A percentile compares a stretch with the other conserved stretches of the same genome.
phyloP scores from a whole-genome alignment of 2,113 vertebrate species.

The Oenanthe melanoleuca region DNA sequence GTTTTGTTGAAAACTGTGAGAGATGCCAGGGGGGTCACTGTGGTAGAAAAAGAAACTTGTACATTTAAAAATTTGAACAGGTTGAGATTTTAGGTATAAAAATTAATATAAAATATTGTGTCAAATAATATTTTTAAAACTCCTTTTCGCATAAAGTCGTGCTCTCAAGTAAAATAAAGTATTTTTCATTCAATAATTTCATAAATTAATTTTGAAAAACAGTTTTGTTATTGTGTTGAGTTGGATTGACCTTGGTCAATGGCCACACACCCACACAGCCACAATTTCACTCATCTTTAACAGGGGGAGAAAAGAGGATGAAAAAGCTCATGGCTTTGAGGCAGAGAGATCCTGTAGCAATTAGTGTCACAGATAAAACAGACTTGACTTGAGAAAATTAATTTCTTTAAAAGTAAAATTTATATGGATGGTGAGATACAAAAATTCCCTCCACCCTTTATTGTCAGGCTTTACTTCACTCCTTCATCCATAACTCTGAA shows the following conservation, averaged over 20 bases:
- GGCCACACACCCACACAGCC: rapidly evolving
- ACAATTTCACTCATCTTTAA: neutral
- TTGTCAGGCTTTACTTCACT: neutral
- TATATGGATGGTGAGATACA: neutral
- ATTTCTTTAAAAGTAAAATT: neutral
- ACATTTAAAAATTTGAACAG: neutral
- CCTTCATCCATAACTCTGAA: neutral
- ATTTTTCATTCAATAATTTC: neutral
- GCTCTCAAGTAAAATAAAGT: neutral
- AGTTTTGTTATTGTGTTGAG: neutral
- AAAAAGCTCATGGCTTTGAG: neutral
- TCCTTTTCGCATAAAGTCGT: neutral
- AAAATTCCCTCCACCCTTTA: neutral
- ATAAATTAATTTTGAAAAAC: neutral
- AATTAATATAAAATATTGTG: neutral
- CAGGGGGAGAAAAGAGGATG: neutral
- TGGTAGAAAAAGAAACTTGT: neutral
- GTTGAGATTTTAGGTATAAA: neutral
- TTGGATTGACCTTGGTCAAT: neutral
- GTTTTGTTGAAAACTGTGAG: neutral
- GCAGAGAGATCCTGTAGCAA: neutral
- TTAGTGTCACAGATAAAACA: neutral
- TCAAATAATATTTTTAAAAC: neutral
- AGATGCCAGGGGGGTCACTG: neutral
- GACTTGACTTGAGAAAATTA: neutral